Base-by-base conservation (phyloP, 2,888 invertebrate genomes). In the Pyrgus malvae region DNA sequence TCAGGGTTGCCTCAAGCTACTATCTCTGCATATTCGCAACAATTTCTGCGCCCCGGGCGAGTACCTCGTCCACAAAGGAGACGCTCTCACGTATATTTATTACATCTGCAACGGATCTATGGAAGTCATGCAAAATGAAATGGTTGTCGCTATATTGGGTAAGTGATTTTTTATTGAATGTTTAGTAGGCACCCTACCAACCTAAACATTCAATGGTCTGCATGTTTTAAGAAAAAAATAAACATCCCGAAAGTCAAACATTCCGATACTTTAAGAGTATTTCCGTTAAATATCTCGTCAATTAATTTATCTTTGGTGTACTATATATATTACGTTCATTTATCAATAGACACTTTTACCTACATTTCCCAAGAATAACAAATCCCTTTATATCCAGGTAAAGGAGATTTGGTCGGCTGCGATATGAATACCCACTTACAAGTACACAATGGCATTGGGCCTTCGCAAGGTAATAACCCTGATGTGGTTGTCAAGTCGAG, bases 91-190 rank as follows among this genome's bases (percentile, higher is more conserved):
- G 58, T 97, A 97, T 77, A 96, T 98, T 70, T 98, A 98, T 86
- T 98, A 98, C 83, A 94, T 98, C 63, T 98, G 97, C 90, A 98
- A 98, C 76, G 98, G 98, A 4, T 98, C 98, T 21, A 98, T 98
- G 98, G 98, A 98, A 87, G 98, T 98, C 38, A 95, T 98, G 71
- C 98, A 98, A 80, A 95, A 97, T 72, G 96, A 95, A 61, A 98
- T 98, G 97, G 98, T 98, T 48, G 98, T 98, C 14, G 98, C 98
- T 56, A 98, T 99, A 70, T 91, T 98, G 64, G 98, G 98, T 98
- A 87, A 92, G 93, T 83, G 48, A 33, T 12, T 21, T 9, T 1
- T 14, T 4, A 23, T 6, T 4, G 6, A 23, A 23, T 23, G 6
- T 4, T 4, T 23, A 23, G n/a, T n/a, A 23, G 23, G 23, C 6